Conservation (phyloP, 2,113 vertebrate species). For the Platysternon megacephalum region DNA sequence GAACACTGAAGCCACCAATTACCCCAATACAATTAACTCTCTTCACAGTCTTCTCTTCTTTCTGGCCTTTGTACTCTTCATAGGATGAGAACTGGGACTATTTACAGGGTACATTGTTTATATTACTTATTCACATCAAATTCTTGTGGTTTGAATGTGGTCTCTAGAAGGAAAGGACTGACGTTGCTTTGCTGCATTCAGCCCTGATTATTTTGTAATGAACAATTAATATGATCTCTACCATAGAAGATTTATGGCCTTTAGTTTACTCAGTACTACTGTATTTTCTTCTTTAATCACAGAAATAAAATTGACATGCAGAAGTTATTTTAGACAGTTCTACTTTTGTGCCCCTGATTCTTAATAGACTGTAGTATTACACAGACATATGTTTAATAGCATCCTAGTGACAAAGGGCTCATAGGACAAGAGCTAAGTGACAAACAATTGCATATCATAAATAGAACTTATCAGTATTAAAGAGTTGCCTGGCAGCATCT, state of each 20-base stretch:
- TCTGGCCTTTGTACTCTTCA: slow-evolving; percentile 50
- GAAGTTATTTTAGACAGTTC: slow-evolving; percentile 64
- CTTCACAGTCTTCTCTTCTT: slow-evolving; percentile 39
- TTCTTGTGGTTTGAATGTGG: slow-evolving; percentile 63
- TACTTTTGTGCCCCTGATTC: slow-evolving; percentile 29
- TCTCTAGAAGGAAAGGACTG: slow-evolving; percentile 58
- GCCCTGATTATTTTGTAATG: slow-evolving; percentile 21
- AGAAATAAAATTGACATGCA: slow-evolving; percentile 72
- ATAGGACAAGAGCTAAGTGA: not conserved
- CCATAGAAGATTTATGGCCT: not conserved
- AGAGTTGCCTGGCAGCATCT: slow-evolving; percentile 37
- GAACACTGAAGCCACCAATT: slow-evolving; percentile 24
- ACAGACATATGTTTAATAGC: slow-evolving; percentile 31
- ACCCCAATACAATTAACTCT: not conserved
- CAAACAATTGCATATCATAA: slow-evolving; percentile 34
- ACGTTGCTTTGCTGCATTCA: slow-evolving; percentile 51
- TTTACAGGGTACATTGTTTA: slow-evolving; percentile 66
- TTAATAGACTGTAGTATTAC: slow-evolving; percentile 34
- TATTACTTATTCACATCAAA: slow-evolving; percentile 45
- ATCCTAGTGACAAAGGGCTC: slow-evolving; percentile 30
- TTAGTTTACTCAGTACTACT: not conserved
- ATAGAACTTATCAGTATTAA: slow-evolving; percentile 7
- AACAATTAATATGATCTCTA: not conserved
- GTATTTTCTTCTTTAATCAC: slow-evolving; percentile 49
- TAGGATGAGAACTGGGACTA: slow-evolving; percentile 25